phyloP scores from a whole-genome alignment of 1,140 invertebrate species.

The Drosophila bifasciata region DNA sequence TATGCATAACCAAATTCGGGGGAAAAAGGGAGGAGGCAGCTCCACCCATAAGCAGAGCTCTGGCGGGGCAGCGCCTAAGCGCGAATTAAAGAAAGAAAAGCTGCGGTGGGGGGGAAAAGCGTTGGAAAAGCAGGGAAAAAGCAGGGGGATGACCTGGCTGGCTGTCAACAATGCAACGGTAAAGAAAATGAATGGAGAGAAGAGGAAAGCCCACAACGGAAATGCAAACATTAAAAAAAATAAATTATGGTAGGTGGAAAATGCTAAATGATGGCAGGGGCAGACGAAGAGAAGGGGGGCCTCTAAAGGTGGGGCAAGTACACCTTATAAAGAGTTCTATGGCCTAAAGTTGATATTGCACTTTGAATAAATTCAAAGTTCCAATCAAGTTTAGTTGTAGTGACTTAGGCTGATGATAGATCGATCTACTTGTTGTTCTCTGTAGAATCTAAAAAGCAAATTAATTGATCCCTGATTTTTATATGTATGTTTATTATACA shows the following conservation, averaged over 20 bases:
- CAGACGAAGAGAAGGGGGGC: neutral
- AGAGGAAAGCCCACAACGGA: conserved; percentile 59
- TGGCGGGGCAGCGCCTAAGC: conserved; percentile 10
- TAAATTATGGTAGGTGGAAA: conserved; percentile 48
- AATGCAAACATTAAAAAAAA: conserved; percentile 47
- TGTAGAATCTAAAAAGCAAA: too few relatives aligned
- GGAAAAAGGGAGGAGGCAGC: neutral
- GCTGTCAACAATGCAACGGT: conserved; percentile 57
- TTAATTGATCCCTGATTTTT: too few relatives aligned
- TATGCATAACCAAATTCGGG: conserved; percentile 35
- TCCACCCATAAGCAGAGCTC: conserved; percentile 9
- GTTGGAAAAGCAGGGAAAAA: too few relatives aligned
- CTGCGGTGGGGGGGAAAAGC: too few relatives aligned
- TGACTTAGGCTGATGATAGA: too few relatives aligned
- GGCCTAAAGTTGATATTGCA: too few relatives aligned
- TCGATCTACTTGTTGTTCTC: too few relatives aligned
- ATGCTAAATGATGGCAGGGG: conserved; percentile 32
- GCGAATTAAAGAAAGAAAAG: conserved; percentile 52
- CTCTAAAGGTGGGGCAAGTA: conserved; percentile 2
- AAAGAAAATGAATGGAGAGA: conserved; percentile 52
- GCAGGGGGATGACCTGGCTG: conserved; percentile 8
- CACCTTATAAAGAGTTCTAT: neutral
- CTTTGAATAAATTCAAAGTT: too few relatives aligned
- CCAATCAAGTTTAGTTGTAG: too few relatives aligned
- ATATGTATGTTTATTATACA: too few relatives aligned